Conservation (phyloP, 2,797 vertebrate genomes). For the Meriones psammophilus region DNA sequence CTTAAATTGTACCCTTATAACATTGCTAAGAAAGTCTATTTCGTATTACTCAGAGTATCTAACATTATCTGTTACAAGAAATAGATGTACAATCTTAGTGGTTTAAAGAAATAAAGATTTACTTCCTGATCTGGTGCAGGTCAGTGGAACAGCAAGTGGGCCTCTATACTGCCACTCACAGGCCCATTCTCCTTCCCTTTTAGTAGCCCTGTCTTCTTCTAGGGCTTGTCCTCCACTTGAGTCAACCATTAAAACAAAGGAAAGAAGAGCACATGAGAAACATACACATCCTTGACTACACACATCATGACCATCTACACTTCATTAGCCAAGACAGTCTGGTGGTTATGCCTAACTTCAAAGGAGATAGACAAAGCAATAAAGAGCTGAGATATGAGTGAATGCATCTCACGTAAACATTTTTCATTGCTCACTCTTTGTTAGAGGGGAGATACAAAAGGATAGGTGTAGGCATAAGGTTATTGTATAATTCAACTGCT, state of each 20-base stretch:
- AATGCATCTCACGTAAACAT: not conserved
- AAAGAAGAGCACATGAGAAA: not conserved
- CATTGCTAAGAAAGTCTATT: not conserved
- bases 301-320: not conserved
- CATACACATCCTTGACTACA: not conserved
- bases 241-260: not conserved
- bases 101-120: not conserved
- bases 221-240: not conserved
- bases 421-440: not conserved
- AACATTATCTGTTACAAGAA: not conserved
- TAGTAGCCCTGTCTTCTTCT: not conserved
- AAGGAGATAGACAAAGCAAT: not conserved
- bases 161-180: not conserved
- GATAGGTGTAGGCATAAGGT: no score
- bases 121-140: not conserved
- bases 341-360: not conserved
- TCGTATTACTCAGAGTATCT: not conserved
- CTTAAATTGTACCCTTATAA: not conserved
- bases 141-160: not conserved
- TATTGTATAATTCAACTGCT: no score
- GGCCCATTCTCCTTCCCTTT: not conserved
- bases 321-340: not conserved
- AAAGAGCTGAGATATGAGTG: accelerated
- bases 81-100: not conserved
- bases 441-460: not conserved